Evolutionary conservation across 2,888 invertebrate genomes (phyloP).

Genomic region (Noctua janthe): DNA sequence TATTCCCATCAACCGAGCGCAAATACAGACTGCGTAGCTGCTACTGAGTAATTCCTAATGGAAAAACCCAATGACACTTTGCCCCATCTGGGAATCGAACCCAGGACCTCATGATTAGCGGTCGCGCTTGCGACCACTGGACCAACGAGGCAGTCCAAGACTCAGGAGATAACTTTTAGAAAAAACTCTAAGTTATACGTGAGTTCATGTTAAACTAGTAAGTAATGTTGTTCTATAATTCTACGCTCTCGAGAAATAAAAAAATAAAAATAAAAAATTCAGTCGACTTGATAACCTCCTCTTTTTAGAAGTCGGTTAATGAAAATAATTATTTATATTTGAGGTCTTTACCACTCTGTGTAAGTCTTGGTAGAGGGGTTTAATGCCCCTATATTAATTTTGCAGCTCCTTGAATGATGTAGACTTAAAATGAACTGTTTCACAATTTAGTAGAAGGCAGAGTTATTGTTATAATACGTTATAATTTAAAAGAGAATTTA

Average conservation of each 20-base stretch:
- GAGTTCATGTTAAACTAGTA: neutral
- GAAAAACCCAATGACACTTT: too few species aligned
- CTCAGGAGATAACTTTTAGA: neutral
- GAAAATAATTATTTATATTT: constrained; percentile 34
- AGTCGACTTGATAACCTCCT: too few species aligned
- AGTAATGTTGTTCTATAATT: constrained; percentile 1
- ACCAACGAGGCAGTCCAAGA: too few species aligned
- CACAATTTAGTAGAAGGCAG: constrained; percentile 39
- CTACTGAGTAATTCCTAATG: too few species aligned
- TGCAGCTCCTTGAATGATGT: constrained; percentile 25
- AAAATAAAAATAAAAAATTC: too few species aligned
- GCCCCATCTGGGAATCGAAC: too few species aligned
- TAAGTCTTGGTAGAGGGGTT: constrained; percentile 35
- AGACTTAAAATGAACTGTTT: constrained; percentile 56
- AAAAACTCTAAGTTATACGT: neutral
- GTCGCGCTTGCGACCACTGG: too few species aligned
- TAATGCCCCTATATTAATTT: constrained; percentile 57
- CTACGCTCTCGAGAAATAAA: constrained; percentile 4
- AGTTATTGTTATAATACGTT: constrained; percentile 49
- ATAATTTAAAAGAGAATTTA: constrained; percentile 39
- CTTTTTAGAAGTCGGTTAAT: neutral
- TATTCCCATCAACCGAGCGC: too few species aligned
- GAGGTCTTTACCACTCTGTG: constrained; percentile 26
- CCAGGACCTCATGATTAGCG: too few species aligned
- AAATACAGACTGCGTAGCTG: too few species aligned